Evolutionary conservation across 2,888 invertebrate genomes (phyloP).

Genomic region (Dynastes maya): DNA sequence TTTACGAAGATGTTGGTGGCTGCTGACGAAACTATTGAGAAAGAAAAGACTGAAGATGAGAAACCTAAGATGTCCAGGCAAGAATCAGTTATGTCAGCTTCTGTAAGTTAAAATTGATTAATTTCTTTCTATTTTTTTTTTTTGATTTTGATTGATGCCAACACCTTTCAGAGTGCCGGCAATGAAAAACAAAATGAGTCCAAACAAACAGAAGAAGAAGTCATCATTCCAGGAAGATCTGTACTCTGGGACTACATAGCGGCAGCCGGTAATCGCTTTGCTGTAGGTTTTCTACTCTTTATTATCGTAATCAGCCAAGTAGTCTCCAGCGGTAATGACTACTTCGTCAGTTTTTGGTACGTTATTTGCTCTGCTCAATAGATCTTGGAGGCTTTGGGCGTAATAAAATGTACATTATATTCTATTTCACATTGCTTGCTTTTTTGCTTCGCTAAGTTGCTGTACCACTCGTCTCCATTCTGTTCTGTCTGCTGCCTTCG

Average conservation of each 20-base stretch:
- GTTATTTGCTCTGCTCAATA: too few relatives aligned
- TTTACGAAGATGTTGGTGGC: slow-evolving; percentile 72
- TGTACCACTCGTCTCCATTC: too few relatives aligned
- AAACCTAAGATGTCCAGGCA: slow-evolving; percentile 51
- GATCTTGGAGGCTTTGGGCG: too few relatives aligned
- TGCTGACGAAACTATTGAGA: slow-evolving; percentile 57
- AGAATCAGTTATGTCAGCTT: slow-evolving; percentile 56
- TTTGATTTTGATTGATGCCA: too few relatives aligned
- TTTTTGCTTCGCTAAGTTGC: too few relatives aligned
- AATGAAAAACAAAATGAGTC: slow-evolving; percentile 57
- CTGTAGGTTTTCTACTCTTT: slow-evolving; percentile 49
- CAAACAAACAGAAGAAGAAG: slow-evolving; percentile 56
- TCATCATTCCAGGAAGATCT: slow-evolving; percentile 46
- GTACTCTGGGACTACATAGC: slow-evolving; percentile 55
- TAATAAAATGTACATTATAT: too few relatives aligned
- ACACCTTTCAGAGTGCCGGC: slow-evolving; percentile 54
- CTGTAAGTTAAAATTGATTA: slow-evolving; percentile 51
- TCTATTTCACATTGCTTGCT: too few relatives aligned
- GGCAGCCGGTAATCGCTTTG: slow-evolving; percentile 54
- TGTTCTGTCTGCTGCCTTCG: too few relatives aligned
- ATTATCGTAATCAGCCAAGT: slow-evolving; percentile 53
- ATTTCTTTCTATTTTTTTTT: too few relatives aligned
- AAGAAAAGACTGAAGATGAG: slow-evolving; percentile 58
- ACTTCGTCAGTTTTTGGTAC: slow-evolving; percentile 53
- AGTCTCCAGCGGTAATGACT: slow-evolving; percentile 55